Conservation (phyloP, 2,888 invertebrate species). For the Epistrophe eligans region DNA sequence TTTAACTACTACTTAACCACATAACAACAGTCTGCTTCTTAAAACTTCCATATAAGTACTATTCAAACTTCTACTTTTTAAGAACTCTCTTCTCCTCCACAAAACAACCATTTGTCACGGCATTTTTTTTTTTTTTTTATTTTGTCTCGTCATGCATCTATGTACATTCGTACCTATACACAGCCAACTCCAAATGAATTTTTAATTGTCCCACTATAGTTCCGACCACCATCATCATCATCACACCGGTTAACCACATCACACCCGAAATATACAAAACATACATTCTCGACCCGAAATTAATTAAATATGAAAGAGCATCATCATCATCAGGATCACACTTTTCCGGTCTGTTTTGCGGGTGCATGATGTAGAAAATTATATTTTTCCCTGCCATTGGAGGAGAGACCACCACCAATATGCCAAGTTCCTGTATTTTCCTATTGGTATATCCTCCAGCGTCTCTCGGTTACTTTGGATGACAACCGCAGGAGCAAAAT, state of each 20-base stretch:
- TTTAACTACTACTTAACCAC: neutral
- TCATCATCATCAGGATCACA: constrained; percentile 73
- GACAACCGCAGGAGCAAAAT: constrained; percentile 69
- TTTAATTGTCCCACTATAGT: constrained; percentile 60
- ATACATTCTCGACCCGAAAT: constrained; percentile 73
- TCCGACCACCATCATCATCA: constrained; percentile 57
- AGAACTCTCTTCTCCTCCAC: neutral
- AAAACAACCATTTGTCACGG: constrained; percentile 4
- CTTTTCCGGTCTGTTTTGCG: constrained; percentile 71
- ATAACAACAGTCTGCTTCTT: neutral
- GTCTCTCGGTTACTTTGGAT: constrained; percentile 54
- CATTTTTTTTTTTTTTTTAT: neutral
- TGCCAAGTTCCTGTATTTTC: constrained; percentile 34
- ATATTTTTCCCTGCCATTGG: constrained; percentile 70
- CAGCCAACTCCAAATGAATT: constrained; percentile 65
- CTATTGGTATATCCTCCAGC: neutral
- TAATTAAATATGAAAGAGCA: constrained; percentile 76
- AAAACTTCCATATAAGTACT: neutral
- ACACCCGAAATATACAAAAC: constrained; percentile 64
- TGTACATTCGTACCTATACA: too few relatives aligned
- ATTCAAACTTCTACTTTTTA: neutral
- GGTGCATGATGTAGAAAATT: constrained; percentile 66
- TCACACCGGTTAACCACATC: constrained; percentile 62
- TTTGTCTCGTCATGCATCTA: neutral
- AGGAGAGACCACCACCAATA: constrained; percentile 41